Conservation (phyloP, 2,113 vertebrate genomes). For the Formicarius rufipectus region DNA sequence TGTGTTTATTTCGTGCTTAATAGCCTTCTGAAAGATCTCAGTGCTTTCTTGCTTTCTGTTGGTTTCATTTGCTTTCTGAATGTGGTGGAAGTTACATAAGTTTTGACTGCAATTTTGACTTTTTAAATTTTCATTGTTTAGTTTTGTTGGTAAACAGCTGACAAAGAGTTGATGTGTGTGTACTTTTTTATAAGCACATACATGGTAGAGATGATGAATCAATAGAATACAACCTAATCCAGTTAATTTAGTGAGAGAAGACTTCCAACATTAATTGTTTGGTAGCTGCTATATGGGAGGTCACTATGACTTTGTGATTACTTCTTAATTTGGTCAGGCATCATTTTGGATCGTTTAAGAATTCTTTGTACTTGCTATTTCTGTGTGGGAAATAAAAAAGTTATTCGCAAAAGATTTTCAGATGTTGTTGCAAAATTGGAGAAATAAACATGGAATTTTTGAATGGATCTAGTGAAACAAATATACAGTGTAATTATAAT, state of each 20-base stretch:
- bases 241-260: not conserved
- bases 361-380: not conserved
- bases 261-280: not conserved
- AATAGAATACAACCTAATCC: not conserved
- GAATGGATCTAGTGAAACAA: not conserved
- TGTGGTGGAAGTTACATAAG: not conserved
- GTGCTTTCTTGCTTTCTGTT: not conserved
- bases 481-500: not conserved
- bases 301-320: not conserved
- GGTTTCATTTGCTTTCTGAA: not conserved
- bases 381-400: not conserved
- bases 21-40: not conserved
- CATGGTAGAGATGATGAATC: not conserved
- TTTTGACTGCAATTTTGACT: not conserved
- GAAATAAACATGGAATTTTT: not conserved
- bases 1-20: not conserved
- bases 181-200: not conserved
- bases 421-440: not conserved
- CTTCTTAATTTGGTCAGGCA: not conserved
- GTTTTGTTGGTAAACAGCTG: not conserved
- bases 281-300: not conserved
- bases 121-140: not conserved
- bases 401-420: not conserved
- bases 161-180: not conserved
- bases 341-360: not conserved